Base-by-base conservation (phyloP, 2,888 invertebrate genomes). In the Horisme vitalbata region DNA sequence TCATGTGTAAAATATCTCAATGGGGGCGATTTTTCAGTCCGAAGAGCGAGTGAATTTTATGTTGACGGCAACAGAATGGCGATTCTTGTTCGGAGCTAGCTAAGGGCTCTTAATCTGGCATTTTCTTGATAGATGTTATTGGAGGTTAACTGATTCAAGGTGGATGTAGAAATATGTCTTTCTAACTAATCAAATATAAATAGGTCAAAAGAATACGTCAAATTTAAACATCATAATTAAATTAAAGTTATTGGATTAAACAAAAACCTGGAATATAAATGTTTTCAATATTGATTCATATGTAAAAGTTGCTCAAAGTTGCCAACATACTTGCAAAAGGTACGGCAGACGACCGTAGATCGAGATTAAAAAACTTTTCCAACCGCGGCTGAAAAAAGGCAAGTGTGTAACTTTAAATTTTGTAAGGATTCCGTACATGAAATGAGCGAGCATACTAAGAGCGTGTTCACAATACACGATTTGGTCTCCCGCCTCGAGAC, bases 301-400 rank as follows among this genome's bases (percentile, higher is more conserved):
- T 34, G 32, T 46, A 36, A 52, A 46, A 46, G 48, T 38, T 43
- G 37, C 20, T 12, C 3, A 33, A 55, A 58, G 58, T 53, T 58
- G 18, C 45, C 15, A 24, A 41, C 53, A 47, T 58, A 50, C 38
- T 47, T 51, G 39, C 32, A 21, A 39, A 39, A 45, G 50, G 49
- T 47, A 52, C 46, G 51, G 48, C 46, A 38, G 45, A 45, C 41
- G 41, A 45, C 35, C 46, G 35, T 26, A 51, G 47, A 51, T 52
- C 46, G 53, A 83, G 82, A 86, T 85, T 86, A 86, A 86, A 86
- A 86, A 86, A 86, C 72, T 85, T 86, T 79, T 59, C 57, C 66
- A 59, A 47, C 65, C 68, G 63, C 63, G 61, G 59, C 58, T 59
- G 6, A 20, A 35, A 71, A 78, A 78, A 79, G 74, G 27, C 30